Evolutionary conservation across 2,113 vertebrate genomes (phyloP).

Genomic region (Alces alces): DNA sequence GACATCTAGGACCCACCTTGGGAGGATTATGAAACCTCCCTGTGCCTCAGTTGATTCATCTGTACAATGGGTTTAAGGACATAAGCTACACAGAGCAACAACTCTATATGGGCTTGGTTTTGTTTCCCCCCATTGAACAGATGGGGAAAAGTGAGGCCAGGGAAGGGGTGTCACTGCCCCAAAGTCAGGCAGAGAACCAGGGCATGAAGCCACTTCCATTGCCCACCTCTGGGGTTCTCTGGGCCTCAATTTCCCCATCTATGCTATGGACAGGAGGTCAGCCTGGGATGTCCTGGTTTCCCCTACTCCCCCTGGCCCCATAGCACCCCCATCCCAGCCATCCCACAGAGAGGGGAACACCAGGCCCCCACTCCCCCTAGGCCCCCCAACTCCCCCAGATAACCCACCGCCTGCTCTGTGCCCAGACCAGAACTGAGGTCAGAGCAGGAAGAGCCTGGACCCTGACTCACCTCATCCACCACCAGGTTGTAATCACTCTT

Average conservation of each 20-base stretch:
- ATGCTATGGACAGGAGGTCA: background rate
- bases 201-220: background rate
- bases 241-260: background rate
- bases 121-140: background rate
- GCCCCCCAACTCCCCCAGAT: background rate
- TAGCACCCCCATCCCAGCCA: background rate
- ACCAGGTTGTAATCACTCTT: constrained; percentile 81
- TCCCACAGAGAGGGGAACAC: background rate
- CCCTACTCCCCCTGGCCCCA: background rate
- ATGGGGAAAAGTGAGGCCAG: background rate
- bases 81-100: background rate
- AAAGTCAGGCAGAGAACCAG: background rate
- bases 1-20: background rate
- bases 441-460: background rate
- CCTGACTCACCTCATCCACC: constrained; percentile 80
- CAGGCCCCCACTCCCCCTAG: background rate
- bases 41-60: background rate
- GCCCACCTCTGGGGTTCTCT: background rate
- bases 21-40: background rate
- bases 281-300: background rate
- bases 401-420: background rate
- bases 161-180: background rate
- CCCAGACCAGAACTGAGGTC: background rate
- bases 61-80: background rate
- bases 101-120: background rate